Conservation (phyloP, 1,140 invertebrate genomes). For the Euura saliciscinereae region DNA sequence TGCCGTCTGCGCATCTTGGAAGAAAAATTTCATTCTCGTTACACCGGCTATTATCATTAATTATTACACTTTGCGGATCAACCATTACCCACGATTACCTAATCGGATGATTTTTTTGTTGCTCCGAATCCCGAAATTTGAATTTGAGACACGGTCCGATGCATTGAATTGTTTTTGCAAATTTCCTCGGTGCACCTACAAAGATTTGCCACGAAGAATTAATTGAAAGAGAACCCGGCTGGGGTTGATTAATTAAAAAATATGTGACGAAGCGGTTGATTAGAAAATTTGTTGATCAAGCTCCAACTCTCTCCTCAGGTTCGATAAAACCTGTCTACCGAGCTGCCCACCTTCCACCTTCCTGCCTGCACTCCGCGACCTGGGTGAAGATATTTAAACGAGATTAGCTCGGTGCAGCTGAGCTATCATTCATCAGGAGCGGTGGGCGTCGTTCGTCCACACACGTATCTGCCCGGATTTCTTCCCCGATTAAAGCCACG, state of each 20-base stretch:
- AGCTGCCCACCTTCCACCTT: neutral
- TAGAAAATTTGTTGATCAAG: neutral
- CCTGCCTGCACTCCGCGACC: neutral
- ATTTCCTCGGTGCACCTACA: too few relatives aligned
- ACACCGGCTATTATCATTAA: too few relatives aligned
- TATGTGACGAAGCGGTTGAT: neutral
- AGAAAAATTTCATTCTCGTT: neutral
- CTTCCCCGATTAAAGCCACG: too few relatives aligned
- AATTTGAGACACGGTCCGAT: too few relatives aligned
- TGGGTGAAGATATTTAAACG: neutral
- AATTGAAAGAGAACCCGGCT: too few relatives aligned
- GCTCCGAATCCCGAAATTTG: too few relatives aligned
- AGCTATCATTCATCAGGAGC: slow-evolving; percentile 1
- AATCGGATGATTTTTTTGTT: too few relatives aligned
- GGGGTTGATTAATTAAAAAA: neutral
- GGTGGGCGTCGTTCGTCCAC: neutral
- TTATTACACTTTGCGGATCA: too few relatives aligned
- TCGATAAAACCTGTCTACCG: neutral
- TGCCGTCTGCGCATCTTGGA: slow-evolving; percentile 4
- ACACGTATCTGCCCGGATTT: neutral
- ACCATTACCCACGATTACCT: too few relatives aligned
- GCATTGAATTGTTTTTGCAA: too few relatives aligned
- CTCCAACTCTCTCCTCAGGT: neutral
- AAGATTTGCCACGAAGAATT: too few relatives aligned
- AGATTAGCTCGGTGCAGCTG: neutral